phyloP scores from a whole-genome alignment of 2,797 vertebrate genomes.

The Gymnothorax javanicus region DNA sequence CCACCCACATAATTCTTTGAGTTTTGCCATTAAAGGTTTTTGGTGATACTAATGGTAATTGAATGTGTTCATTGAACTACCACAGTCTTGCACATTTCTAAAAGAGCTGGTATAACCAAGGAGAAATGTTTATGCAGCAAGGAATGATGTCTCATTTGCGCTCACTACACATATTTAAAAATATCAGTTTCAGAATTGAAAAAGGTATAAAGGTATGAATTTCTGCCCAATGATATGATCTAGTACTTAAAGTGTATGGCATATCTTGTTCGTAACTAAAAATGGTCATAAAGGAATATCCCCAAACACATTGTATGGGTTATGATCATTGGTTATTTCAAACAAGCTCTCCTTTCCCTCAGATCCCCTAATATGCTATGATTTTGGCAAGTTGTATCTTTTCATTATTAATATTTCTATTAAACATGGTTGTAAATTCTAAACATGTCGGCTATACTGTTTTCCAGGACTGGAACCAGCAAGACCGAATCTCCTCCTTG shows the following conservation, averaged over 20 bases:
- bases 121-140: background rate
- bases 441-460: constrained; percentile 39
- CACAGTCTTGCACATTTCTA: background rate
- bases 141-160: background rate
- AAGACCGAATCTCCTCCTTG: constrained; percentile 94
- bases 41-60: no score
- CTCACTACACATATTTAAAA: background rate
- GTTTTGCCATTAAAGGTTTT: background rate
- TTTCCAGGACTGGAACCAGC: constrained; percentile 90
- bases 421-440: constrained; percentile 11
- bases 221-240: background rate
- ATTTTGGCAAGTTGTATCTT: background rate
- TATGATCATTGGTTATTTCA: background rate
- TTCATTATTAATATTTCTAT: background rate
- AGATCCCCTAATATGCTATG: background rate
- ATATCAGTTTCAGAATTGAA: background rate
- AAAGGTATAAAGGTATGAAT: background rate
- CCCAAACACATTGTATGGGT: background rate
- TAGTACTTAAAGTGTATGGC: background rate
- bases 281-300: background rate
- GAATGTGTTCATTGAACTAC: no score
- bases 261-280: background rate
- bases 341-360: constrained; percentile 53
- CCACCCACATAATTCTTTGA: no score
- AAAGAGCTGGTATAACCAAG: background rate